Base-by-base conservation (phyloP, 2,888 invertebrate species). In the Phaedon cochleariae region DNA sequence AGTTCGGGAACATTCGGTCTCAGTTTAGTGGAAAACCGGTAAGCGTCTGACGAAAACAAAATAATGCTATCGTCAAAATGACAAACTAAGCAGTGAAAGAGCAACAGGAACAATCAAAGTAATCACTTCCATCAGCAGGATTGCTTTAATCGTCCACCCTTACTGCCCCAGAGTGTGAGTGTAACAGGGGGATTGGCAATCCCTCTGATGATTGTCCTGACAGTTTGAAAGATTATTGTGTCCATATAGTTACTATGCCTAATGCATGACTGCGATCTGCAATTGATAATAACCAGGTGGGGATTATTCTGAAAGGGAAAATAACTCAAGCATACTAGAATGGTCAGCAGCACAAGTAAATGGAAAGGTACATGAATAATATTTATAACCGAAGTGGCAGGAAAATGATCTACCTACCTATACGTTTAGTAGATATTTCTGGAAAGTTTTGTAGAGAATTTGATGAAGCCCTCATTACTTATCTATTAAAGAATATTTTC, bases 281-380 rank as follows among this genome's bases (percentile, higher is more conserved):
- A n/a, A n/a, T n/a, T 74, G 97, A 98, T 81, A 94, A 95, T 81
- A 96, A 97, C 85, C 92, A 95, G 84, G 95, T 98, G 65, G 96
- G 97, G 82, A 94, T 95, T 72, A 94, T 95, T 77, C 86, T 99
- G 63, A 97, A 97, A 83, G 96, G 96, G 41, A 94, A 97, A 85
- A 92, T 98, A 69, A 96, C 95, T 59, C 90, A 93, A 63, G 94
- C 97, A 15, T 94, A 96, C 53, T 92, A 92, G 79, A 92, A 92
- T 76, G 95, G 95, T 69, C 92, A 93, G 73, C 87, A 96, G 51
- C 92, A 92, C 89, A 93, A 9, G 34, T 34, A 34, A 34, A 10
- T 2, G 12, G 9, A 10, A 34, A 10, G n/a, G n/a, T n/a, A n/a
- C n/a, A n/a, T n/a, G n/a, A n/a, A n/a, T n/a, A n/a, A n/a, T n/a